phyloP scores from a whole-genome alignment of 2,888 invertebrate genomes.

The Tenthredo scrophulariae region DNA sequence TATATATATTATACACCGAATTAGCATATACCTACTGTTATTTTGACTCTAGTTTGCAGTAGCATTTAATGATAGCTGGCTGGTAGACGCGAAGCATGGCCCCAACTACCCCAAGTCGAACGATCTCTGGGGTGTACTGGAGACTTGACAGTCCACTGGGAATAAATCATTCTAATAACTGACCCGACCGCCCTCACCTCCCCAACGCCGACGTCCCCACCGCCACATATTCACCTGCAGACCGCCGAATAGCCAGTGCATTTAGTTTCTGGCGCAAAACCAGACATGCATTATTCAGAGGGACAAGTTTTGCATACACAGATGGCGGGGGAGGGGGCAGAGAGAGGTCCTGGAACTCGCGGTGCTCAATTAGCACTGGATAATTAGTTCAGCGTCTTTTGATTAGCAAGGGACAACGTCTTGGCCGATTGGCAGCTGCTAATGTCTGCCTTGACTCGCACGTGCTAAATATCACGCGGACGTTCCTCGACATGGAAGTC shows the following conservation, averaged over 20 bases:
- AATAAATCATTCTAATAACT: constrained; percentile 75
- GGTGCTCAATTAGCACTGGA: constrained; percentile 69
- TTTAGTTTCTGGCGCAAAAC: constrained; percentile 65
- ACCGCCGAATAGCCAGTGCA: constrained; percentile 65
- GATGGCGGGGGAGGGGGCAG: background rate
- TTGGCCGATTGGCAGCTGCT: constrained; percentile 64
- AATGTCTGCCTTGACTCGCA: constrained; percentile 61
- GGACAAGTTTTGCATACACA: constrained; percentile 56
- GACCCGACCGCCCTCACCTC: constrained; percentile 25
- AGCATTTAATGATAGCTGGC: constrained; percentile 64
- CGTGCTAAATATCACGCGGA: constrained; percentile 39
- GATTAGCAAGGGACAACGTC: constrained; percentile 71
- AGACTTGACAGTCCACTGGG: constrained; percentile 64
- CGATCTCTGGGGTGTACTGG: constrained; percentile 33
- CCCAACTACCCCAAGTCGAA: constrained; percentile 25
- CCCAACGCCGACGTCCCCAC: background rate
- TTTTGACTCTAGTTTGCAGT: constrained; percentile 64
- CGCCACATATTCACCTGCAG: constrained; percentile 72
- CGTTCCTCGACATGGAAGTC: constrained; percentile 2
- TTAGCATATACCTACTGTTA: constrained; percentile 62
- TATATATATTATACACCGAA: background rate
- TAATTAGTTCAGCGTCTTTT: constrained; percentile 73
- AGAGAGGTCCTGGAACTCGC: constrained; percentile 27
- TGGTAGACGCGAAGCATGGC: background rate
- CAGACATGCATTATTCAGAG: constrained; percentile 74